Evolutionary conservation across 2,888 invertebrate species (phyloP), one percentile per base, ranked within the genome.

Genomic region (Ellobium chinense): DNA sequence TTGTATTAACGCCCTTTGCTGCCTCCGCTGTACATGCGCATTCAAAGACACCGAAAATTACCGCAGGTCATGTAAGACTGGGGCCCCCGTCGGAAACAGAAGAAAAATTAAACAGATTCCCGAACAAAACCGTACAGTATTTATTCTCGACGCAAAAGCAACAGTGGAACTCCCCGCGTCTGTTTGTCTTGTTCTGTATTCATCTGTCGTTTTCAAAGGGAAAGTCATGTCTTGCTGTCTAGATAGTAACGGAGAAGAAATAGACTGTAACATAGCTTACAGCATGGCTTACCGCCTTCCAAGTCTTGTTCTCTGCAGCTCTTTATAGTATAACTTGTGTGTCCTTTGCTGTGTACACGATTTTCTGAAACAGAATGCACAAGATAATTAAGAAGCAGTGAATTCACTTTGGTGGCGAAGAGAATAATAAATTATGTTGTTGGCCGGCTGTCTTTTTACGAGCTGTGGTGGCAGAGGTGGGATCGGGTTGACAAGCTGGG

Each of bases 21-120:
- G 7, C 46, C 46, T 7, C 46, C 21, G 7, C 7, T 18, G 58
- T 18, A 58, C 58, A 58, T 58, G 58, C 58, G 24, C 4, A 58
- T 58, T 58, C 58, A 58, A 58, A 58, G 58, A 58, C 58, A 58
- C 58, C 58, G 58, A 58, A 58, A 58, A 58, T 58, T 58, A 58
- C 58, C 58, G 58, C 18, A 58, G n/a, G 58, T 58, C 58, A 58
- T 58, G 24, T 24, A 58, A n/a, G 58, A n/a, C 24, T n/a, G 24
- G 58, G 58, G 46, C 18, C 9, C 7, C 46, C 7, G 18, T 18
- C 21, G 58, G n/a, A 58, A 14, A 18, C 9, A 18, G 18, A 24
- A 58, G 24, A 58, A 58, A 58, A 58, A 58, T 58, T 58, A 58
- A 58, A 58, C 58, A 58, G 58, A 58, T 58, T 58, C 58, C 58